Percentiles rank a stretch among this genome's conserved stretches.
These are phyloP conservation scores for Lysiphlebus fabarum DNA, from an alignment of 1,140 invertebrate genomes.

Conservation along the genomic window DNA sequence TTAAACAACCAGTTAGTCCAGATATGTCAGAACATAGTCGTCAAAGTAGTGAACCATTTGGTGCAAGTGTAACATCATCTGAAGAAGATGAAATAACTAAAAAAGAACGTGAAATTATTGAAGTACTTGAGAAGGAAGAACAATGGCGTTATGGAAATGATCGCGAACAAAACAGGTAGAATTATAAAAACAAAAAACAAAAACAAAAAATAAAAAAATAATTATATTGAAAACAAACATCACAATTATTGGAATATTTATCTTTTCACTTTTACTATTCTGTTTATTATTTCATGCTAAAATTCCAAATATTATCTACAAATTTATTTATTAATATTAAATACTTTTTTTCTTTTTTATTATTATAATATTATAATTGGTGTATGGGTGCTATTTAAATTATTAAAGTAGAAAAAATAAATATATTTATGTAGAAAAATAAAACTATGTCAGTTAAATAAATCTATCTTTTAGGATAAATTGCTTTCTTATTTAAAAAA, in stretches of 20 bases:
- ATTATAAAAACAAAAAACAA: not conserved
- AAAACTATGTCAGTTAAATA: too few species aligned
- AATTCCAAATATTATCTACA: too few species aligned
- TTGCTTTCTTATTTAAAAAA: too few species aligned
- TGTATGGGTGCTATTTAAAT: too few species aligned
- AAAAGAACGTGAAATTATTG: constrained; percentile 71
- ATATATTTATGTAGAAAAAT: too few species aligned
- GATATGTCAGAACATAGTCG: constrained; percentile 70
- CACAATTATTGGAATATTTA: not conserved
- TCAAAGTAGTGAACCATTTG: constrained; percentile 71
- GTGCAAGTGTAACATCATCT: constrained; percentile 63
- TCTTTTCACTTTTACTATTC: too few species aligned
- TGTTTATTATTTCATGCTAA: too few species aligned
- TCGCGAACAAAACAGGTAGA: constrained; percentile 45
- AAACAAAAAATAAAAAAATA: not conserved
- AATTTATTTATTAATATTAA: too few species aligned
- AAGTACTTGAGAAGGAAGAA: constrained; percentile 66
- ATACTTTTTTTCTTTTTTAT: too few species aligned
- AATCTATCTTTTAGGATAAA: too few species aligned
- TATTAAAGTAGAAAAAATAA: too few species aligned
- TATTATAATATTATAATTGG: too few species aligned
- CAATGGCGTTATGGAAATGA: constrained; percentile 56
- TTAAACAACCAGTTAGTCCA: constrained; percentile 59
- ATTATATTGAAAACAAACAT: not conserved
- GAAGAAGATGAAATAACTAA: constrained; percentile 72